Base-by-base conservation (phyloP, 2,113 vertebrate genomes). In the Nettapus auritus region DNA sequence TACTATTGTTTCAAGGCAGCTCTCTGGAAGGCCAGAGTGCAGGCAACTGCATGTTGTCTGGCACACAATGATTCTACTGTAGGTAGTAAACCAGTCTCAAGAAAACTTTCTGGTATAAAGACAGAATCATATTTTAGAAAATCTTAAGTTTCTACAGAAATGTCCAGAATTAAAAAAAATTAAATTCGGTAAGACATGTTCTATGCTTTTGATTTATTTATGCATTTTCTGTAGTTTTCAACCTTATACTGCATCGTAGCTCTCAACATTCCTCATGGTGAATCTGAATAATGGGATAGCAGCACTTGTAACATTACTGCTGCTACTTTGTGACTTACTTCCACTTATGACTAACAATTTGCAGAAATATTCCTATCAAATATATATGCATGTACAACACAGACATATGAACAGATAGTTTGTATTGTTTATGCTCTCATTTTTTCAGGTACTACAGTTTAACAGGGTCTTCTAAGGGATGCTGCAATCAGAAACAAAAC, bases 1-100 rank as follows among this genome's bases (percentile, higher is more conserved):
- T 69, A 9, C 93, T 33, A 96, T 97, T 97, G 96, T 96, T 95
- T 79, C 57, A n/a, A 62, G 22, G 68, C 66, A 86, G 67, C 31
- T 56, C 34, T 80, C 42, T 68, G 83, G 59, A 88, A 66, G 73
- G 50, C 20, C 57, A 18, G 38, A 56, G 44, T 23, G 40, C 38
- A 88, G 74, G 67, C 77, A 82, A n/a, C 60, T 78, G 36, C 25
- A 1, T 14, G 25, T 78, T 74, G 28, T 21, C 75, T 90, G 87
- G 67, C 13, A 75, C 64, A 53, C 0, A 8, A 5, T 1, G n/a
- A 5, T 1, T 81, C 64, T 92, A 60, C 23, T 79, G 22, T 13
- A n/a, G 46, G n/a, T 31, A 40, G 40, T 38, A 86, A 86, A 70
- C 13, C 10, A 33, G 31, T 6, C 38, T 60, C 23, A 44, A 20